Evolutionary conservation across 1,140 invertebrate species (phyloP), one percentile per base, ranked within the genome.

Genomic region (Lepidurus apus): DNA sequence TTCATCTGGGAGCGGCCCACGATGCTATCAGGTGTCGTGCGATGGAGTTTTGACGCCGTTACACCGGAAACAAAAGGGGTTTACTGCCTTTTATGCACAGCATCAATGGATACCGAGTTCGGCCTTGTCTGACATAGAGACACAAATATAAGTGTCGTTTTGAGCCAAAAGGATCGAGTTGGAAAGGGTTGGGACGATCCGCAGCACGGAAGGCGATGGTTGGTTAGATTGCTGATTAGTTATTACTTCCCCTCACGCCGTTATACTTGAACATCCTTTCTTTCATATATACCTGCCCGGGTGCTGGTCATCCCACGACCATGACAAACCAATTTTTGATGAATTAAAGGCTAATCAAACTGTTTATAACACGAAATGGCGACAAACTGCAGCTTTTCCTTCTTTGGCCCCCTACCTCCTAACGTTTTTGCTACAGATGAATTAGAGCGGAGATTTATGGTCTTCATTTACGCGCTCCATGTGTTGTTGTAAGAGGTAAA

Each of bases 391-490:
- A 7, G 53, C 53, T 7, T 13, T 65, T 65, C 53, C 21, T 21
- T 65, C 26, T 65, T 34, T 3, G 2, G 2, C n/a, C 53, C 53
- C 21, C 13, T 9, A 7, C 13, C 53, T n/a, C 17, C 53, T 65
- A n/a, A 7, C 17, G 21, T n/a, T 65, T n/a, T 21, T 1, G 53
- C n/a, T 17, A 65, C 13, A 17, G 53, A n/a, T n/a, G 53, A 21
- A 65, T 65, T 65, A 65, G 53, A 65, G 53, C 53, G 53, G 21
- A 65, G 53, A 65, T 65, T 65, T 65, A 65, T 65, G 53, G 53
- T 21, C 21, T 21, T 65, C 53, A 8, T 65, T 65, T 65, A n/a
- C 53, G 53, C 53, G 53, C 53, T 65, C 13, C 21, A 0, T 7
- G 53, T 65, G 53, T 65, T 65, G 53, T 17, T 65, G 53, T 5